phyloP scores from a whole-genome alignment of 2,797 vertebrate species.

The Labeo calbasu region DNA sequence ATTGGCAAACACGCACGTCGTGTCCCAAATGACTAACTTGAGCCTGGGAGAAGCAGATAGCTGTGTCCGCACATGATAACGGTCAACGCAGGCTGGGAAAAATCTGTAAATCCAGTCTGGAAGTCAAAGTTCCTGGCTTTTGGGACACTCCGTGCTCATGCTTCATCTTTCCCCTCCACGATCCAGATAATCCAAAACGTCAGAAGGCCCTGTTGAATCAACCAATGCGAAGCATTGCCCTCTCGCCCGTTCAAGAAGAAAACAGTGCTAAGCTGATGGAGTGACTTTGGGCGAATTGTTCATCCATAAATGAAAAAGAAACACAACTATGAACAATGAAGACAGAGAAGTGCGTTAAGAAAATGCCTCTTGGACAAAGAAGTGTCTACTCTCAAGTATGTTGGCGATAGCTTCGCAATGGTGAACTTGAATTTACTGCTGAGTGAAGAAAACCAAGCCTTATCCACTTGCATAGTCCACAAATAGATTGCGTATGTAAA shows the following conservation, averaged over 20 bases:
- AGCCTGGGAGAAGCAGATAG: slow-evolving; percentile 10
- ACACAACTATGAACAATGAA: slow-evolving; percentile 18
- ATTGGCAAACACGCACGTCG: slow-evolving; percentile 24
- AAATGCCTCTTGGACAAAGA: slow-evolving; percentile 51
- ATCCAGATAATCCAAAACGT: slow-evolving; percentile 8
- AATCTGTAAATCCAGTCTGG: neutral
- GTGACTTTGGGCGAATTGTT: slow-evolving; percentile 13
- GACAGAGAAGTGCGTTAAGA: slow-evolving; percentile 35
- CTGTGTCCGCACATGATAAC: neutral
- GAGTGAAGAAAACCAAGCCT: slow-evolving; percentile 54
- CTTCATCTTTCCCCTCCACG: neutral
- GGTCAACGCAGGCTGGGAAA: neutral
- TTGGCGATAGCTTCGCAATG: slow-evolving; percentile 4
- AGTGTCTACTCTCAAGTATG: slow-evolving; percentile 52
- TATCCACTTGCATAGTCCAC: slow-evolving; percentile 66
- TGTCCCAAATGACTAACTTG: slow-evolving; percentile 10
- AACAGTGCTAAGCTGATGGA: slow-evolving; percentile 13
- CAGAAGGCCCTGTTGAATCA: neutral
- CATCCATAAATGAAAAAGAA: slow-evolving; percentile 23
- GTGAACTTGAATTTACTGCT: slow-evolving; percentile 42
- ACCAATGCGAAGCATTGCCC: neutral
- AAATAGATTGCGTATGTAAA: slow-evolving; percentile 32
- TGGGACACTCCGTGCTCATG: neutral
- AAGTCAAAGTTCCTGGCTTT: neutral
- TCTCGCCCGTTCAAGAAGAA: slow-evolving; percentile 28